These are phyloP conservation scores for Tuberolachnus salignus DNA, from an alignment of 2,888 invertebrate genomes.

Conservation along the genomic window DNA sequence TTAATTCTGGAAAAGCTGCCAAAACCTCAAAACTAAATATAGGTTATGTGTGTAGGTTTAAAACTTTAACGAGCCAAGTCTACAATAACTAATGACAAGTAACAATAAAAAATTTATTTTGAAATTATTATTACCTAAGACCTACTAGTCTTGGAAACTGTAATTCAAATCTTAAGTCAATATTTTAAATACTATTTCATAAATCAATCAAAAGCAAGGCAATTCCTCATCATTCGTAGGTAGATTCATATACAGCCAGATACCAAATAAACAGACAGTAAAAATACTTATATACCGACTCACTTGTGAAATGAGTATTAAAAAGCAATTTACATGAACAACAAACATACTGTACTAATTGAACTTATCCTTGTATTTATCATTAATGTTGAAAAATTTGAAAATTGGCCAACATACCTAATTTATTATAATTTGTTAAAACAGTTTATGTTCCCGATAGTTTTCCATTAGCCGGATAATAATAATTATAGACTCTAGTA, in stretches of 20 bases:
- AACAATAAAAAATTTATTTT: constrained; percentile 36
- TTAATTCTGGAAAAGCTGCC: constrained; percentile 52
- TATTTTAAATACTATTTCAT: neutral
- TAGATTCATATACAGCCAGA: too few species aligned
- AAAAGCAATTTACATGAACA: neutral
- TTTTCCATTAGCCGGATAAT: neutral
- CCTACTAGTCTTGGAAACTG: neutral
- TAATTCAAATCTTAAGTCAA: neutral
- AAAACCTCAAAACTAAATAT: constrained; percentile 50
- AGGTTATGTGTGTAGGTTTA: constrained; percentile 48
- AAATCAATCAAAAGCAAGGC: neutral
- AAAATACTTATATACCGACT: neutral
- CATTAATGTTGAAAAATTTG: neutral
- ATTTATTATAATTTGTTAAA: neutral
- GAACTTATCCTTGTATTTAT: neutral
- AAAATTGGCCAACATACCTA: constrained; percentile 18
- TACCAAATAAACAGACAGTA: neutral
- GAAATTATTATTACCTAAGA: neutral
- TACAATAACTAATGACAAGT: constrained; percentile 38
- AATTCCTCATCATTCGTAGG: neutral
- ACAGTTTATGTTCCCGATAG: neutral
- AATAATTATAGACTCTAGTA: too few species aligned
- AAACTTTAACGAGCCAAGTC: constrained; percentile 48
- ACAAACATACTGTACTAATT: neutral
- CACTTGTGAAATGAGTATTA: neutral